Evolutionary conservation across 2,888 invertebrate species (phyloP), one percentile per base, ranked within the genome.

Genomic region (Augiades crinisus): DNA sequence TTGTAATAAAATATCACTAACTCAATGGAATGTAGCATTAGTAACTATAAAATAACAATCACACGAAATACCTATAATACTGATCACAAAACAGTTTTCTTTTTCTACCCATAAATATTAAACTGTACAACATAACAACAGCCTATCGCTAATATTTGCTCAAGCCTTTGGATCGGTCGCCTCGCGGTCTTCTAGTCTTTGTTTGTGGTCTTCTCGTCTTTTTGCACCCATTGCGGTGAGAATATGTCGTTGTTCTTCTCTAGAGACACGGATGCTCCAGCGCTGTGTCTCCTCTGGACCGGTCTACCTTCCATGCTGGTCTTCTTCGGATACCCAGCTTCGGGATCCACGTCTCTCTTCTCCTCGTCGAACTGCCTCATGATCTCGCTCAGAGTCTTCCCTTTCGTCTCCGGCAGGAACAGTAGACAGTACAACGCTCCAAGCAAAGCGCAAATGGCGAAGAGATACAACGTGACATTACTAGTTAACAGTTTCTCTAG

Each of bases 321-420:
- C 8, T 65, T 62, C 47, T 78, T 78, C 36, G 72, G 74, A 46
- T 66, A 76, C 3, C 82, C 85, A 1, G 64, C 59, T 62, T 87
- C 85, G 1, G 89, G 84, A 27, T 83, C 84, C 17, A 58, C 51
- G 0, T 81, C 78, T 49, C 77, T 78, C 64, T 78, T 82, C 13
- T 81, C 86, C 13, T 81, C 86, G 43, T 91, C 91, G 56, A 93
- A 93, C 54, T 87, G 87, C 54, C 80, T 90, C 81, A 94, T 94
- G 8, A 95, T 94, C 65, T 94, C 93, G 41, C 90, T 90, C 56
- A 95, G 75, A 38, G 92, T 92, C 61, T 92, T 93, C 7, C 93
- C 93, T 63, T 93, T 92, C 0, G 94, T 94, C 75, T 95, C 94
- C 2, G 94, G 94, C 1, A 95, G 75, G 62, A 93, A 89, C 0